Base-by-base conservation (phyloP, 2,113 vertebrate genomes). In the Donacobius atricapilla region DNA sequence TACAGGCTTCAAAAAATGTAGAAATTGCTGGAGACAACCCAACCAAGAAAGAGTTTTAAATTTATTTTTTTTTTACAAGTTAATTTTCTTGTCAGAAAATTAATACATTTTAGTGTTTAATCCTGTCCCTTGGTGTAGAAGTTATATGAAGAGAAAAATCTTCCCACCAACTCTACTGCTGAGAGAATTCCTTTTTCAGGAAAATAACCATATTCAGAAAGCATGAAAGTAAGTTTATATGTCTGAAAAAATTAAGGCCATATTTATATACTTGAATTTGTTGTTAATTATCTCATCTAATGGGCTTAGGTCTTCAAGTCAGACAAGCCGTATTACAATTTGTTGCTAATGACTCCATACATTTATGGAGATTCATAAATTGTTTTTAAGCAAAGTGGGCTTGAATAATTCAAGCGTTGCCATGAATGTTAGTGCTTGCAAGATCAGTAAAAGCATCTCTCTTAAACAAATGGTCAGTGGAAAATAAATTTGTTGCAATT, bases 321-420 rank as follows among this genome's bases (percentile, higher is more conserved):
- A 56, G 57, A 65, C 19, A 83, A 79, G 30, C 40, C 69, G 31
- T 64, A 35, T 71, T 76, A 79, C 50, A 61, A 31, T 69, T 73
- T 65, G 40, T 72, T 77, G 45, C 23, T 86, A 77, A 90, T 66
- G 83, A 64, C 39, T 75, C 35, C 39, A 21, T 77, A 89, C 20
- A 48, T 69, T 80, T 83, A 83, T 64, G 37, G 44, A 92, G 24
- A 40, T 90, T 53, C 86, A 83, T 77, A 90, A 89, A 86, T 80
- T 76, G 68, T 90, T 92, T 90, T 89, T 90, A 90, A 92, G 78
- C 25, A 89, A 86, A 77, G 31, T 48, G 12, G 45, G 18, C 20
- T 76, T 90, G 53, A 94, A 94, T 92, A 92, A 96, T 96, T 92
- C 40, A 94, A 92, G 54, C 13, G 25, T 40, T 69, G 22, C 20